Percentiles rank a stretch among this genome's conserved stretches.
Evolutionary conservation across 2,113 vertebrate species (phyloP).

Genomic region (Tetrao urogallus): DNA sequence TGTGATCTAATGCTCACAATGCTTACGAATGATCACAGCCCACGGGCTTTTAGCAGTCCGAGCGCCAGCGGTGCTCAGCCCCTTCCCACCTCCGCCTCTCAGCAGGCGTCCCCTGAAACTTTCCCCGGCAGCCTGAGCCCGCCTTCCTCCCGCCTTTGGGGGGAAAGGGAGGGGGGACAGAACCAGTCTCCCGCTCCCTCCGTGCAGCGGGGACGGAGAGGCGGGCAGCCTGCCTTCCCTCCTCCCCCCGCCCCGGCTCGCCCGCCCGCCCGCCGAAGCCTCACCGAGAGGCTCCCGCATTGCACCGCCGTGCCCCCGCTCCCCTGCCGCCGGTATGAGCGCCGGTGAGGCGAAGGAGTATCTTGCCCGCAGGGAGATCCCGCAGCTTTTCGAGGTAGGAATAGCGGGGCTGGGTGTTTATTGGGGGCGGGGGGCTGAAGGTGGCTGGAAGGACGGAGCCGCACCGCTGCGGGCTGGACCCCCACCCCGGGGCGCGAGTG

Average conservation of each 20-base stretch:
- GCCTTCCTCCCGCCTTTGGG: not conserved
- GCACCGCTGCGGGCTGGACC: not conserved
- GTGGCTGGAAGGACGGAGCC: constrained; percentile 26
- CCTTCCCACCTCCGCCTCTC: not conserved
- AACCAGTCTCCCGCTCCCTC: not conserved
- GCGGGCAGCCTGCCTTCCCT: constrained; percentile 19
- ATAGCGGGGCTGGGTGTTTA: not conserved
- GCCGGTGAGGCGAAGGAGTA: constrained; percentile 94
- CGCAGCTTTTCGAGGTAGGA: constrained; percentile 95
- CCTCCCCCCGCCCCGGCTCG: not conserved
- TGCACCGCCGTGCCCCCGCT: constrained; percentile 12
- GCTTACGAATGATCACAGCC: accelerated
- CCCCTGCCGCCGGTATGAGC: constrained; percentile 82
- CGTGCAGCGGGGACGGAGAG: constrained; percentile 14
- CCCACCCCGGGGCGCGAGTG: not conserved
- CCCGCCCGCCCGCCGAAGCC: constrained; percentile 18
- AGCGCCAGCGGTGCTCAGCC: not conserved
- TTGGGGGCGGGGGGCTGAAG: not conserved
- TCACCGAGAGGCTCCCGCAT: constrained; percentile 37
- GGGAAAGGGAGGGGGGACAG: not conserved
- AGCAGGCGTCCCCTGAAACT: constrained; percentile 42
- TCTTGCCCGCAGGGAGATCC: constrained; percentile 92
- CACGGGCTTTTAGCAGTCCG: not conserved
- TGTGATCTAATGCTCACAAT: not conserved
- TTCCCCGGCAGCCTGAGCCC: constrained; percentile 8